Conservation (phyloP, 2,888 invertebrate genomes). For the Agrotis ipsilon region DNA sequence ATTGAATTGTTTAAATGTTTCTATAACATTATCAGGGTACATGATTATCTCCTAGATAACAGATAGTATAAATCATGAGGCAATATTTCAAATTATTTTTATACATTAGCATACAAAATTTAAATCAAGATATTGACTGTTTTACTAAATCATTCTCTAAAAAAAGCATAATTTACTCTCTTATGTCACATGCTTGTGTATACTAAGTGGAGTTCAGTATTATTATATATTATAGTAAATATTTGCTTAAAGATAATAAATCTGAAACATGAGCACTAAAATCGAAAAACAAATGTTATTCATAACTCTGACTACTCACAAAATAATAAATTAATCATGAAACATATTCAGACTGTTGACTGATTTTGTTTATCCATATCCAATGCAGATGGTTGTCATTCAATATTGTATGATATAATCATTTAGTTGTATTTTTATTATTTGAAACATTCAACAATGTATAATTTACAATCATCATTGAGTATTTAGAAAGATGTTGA, state of each 20-base stretch:
- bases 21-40: slow-evolving; percentile 17
- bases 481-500: no score
- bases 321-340: not conserved
- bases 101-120: not conserved
- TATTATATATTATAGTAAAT: not conserved
- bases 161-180: no score
- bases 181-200: no score
- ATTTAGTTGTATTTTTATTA: not conserved
- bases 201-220: no score
- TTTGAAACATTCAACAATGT: not conserved
- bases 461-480: no score
- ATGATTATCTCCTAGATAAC: slow-evolving; percentile 54
- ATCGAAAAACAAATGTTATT: not conserved
- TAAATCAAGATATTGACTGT: not conserved
- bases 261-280: not conserved
- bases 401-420: not conserved
- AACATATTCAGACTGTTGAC: not conserved
- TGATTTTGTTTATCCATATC: slow-evolving; percentile 5
- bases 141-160: not conserved
- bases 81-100: slow-evolving; percentile 22
- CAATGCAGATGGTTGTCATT: slow-evolving; percentile 5
- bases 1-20: slow-evolving; percentile 31
- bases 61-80: slow-evolving; percentile 16
- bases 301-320: not conserved
- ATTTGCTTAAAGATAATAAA: not conserved